A percentile compares a stretch with the other conserved stretches of the same genome.
Evolutionary conservation across 2,888 invertebrate genomes (phyloP).

Genomic region (Cremastinae sp.): DNA sequence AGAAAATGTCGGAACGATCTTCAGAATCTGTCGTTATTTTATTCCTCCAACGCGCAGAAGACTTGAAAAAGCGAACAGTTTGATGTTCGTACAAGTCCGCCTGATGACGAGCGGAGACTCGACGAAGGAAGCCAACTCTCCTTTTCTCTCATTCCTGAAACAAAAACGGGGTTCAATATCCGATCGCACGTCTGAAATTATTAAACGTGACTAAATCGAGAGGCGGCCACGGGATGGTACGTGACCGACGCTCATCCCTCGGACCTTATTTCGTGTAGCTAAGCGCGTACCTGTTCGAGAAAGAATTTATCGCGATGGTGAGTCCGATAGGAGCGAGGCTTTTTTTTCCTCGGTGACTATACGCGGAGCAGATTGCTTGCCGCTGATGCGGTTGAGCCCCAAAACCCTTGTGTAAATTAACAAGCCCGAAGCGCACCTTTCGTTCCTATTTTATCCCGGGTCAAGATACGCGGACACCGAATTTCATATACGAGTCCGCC

Average conservation of each 20-base stretch:
- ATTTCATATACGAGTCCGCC: background rate
- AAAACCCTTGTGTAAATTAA: constrained; percentile 44
- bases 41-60: background rate
- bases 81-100: too few relatives aligned
- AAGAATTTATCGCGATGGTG: constrained; percentile 34
- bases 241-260: constrained; percentile 28
- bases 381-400: constrained; percentile 18
- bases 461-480: background rate
- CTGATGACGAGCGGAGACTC: too few relatives aligned
- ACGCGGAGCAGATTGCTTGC: constrained; percentile 33
- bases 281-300: constrained; percentile 18
- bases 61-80: too few relatives aligned
- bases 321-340: constrained; percentile 20
- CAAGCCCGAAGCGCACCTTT: constrained; percentile 44
- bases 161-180: constrained; percentile 36
- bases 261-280: background rate
- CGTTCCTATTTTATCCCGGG: constrained; percentile 16
- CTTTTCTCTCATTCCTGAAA: background rate
- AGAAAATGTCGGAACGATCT: constrained; percentile 41
- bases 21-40: constrained; percentile 23
- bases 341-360: constrained; percentile 32
- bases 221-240: constrained; percentile 19
- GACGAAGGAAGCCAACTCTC: too few relatives aligned
- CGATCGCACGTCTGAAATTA: constrained; percentile 49
- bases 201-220: constrained; percentile 56